These are phyloP conservation scores for Polymixis flavicincta DNA, from an alignment of 2,888 invertebrate genomes.

Conservation along the genomic window DNA sequence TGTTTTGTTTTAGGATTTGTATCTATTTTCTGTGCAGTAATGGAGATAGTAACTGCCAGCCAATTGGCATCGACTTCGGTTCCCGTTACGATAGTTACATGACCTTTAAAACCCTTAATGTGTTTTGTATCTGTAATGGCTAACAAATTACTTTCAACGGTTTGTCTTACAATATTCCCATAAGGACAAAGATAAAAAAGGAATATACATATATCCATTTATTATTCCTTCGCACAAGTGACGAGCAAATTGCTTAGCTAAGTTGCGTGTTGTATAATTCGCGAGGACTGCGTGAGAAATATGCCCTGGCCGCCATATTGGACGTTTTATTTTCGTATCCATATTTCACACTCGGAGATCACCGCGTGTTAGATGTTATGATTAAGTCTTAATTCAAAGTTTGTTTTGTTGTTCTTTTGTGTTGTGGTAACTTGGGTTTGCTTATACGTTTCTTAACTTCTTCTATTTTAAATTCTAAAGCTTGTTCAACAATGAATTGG, in stretches of 20 bases:
- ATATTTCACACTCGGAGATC: conserved; percentile 74
- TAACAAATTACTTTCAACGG: conserved; percentile 46
- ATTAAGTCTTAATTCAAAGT: conserved; percentile 46
- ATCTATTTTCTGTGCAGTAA: conserved; percentile 51
- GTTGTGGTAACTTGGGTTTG: conserved; percentile 9
- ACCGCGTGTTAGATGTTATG: conserved; percentile 59
- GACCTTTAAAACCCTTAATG: conserved; percentile 56
- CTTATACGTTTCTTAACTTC: background rate
- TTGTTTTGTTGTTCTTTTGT: conserved; percentile 37
- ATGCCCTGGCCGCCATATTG: conserved; percentile 75
- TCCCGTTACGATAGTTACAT: conserved; percentile 36
- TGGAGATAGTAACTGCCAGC: conserved; percentile 37
- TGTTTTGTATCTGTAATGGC: conserved; percentile 41
- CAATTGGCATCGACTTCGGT: conserved; percentile 51
- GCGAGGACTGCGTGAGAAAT: conserved; percentile 83
- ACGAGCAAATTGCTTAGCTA: conserved; percentile 78
- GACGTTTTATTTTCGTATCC: conserved; percentile 79
- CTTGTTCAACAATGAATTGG: background rate
- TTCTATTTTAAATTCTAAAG: conserved; percentile 18
- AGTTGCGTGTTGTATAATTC: conserved; percentile 75
- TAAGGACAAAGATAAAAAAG: conserved; percentile 39
- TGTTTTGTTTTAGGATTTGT: conserved; percentile 27
- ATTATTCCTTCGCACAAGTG: conserved; percentile 74
- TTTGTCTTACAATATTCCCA: conserved; percentile 36
- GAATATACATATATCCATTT: conserved; percentile 66